A percentile compares a stretch with the other conserved stretches of the same genome.
These are phyloP conservation scores for Merops nubicus DNA, from an alignment of 2,113 vertebrate genomes.

Conservation along the genomic window DNA sequence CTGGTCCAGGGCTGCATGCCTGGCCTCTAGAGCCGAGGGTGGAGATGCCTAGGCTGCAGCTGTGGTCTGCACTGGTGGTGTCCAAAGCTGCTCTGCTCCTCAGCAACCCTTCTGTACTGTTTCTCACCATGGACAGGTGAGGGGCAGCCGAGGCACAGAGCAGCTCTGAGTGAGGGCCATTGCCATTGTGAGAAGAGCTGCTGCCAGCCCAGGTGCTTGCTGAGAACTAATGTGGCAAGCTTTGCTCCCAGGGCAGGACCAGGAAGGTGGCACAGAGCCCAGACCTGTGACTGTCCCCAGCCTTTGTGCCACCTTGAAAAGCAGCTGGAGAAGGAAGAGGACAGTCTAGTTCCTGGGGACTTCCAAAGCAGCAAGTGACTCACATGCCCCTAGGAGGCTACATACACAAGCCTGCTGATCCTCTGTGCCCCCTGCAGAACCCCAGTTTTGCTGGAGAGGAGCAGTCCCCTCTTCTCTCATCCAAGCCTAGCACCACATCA, in stretches of 20 bases:
- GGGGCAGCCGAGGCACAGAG: neutral
- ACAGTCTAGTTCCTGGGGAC: neutral
- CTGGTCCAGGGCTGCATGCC: neutral
- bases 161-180: neutral
- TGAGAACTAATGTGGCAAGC: neutral
- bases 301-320: neutral
- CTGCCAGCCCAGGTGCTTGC: neutral
- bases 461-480: neutral
- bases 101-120: fast-evolving
- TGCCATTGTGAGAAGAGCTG: neutral
- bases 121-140: neutral
- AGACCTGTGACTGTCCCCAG: neutral
- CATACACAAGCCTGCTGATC: fast-evolving
- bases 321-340: neutral
- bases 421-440: neutral
- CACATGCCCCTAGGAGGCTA: fast-evolving
- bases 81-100: neutral
- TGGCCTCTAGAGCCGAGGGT: neutral
- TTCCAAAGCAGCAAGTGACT: neutral
- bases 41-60: neutral
- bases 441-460: neutral
- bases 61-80: too few relatives aligned
- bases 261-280: neutral
- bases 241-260: neutral
- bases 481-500: neutral